Evolutionary conservation across 2,113 vertebrate species (phyloP).

Genomic region (Ancistrus triradiatus): DNA sequence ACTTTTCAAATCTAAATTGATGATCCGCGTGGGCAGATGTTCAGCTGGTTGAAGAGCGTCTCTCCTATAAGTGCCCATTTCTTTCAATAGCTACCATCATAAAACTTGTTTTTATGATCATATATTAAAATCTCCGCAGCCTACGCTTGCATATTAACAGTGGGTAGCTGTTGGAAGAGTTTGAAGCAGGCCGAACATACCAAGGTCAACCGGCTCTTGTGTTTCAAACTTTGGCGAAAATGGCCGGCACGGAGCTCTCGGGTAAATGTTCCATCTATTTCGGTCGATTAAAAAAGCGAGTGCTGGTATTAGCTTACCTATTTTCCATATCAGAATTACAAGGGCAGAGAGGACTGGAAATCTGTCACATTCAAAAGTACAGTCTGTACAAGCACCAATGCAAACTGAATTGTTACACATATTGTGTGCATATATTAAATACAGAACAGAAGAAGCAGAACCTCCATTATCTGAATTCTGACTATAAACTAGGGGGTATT

Average conservation of each 20-base stretch:
- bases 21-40: constrained; percentile 1
- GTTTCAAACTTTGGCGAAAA: constrained; percentile 36
- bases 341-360: background rate
- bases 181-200: background rate
- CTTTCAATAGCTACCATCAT: constrained; percentile 22
- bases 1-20: constrained; percentile 7
- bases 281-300: constrained; percentile 14
- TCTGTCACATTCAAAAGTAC: background rate
- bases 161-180: background rate
- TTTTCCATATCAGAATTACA: background rate
- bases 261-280: constrained; percentile 21
- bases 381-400: background rate
- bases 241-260: constrained; percentile 15
- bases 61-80: constrained; percentile 5
- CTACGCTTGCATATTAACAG: constrained; percentile 20
- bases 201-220: constrained; percentile 40
- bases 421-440: too few relatives aligned
- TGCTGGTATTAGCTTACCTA: background rate
- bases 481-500: too few relatives aligned
- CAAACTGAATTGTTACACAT: too few relatives aligned
- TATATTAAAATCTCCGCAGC: constrained; percentile 39
- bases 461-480: too few relatives aligned
- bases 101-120: constrained; percentile 30
- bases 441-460: too few relatives aligned
- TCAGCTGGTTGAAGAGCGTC: constrained; percentile 18